Evolutionary conservation across 2,888 invertebrate genomes (phyloP), one percentile per base, ranked within the genome.

Genomic region (Zygothrica quintamaculata): DNA sequence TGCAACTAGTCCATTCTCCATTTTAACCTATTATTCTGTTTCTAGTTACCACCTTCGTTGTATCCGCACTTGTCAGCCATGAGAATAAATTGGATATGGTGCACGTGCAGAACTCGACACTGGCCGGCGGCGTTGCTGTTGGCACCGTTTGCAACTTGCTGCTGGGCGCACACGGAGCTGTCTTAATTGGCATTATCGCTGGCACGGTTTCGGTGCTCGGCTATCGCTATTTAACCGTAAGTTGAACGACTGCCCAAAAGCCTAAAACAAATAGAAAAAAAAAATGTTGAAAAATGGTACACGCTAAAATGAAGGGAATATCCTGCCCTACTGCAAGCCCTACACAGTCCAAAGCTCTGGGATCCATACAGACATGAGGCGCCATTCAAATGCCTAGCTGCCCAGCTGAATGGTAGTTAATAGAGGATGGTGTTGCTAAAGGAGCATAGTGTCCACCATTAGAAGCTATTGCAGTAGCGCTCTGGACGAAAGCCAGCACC

Each of bases 51-150:
- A 94, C 97, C 2, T 99, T 98, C 90, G 94, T 96, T 31, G 89
- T 96, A 36, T 98, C 98, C 0, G 94, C 96, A 25, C 91, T 96
- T 61, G 93, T 96, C 39, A 94, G 94, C 85, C 93, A 94, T 68
- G 93, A 94, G 36, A 94, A 94, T 75, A 96, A 95, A 91, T 94
- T 97, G 82, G 95, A 96, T 90, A 97, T 97, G 96, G 96, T 97
- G 2, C 98, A 98, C 91, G 92, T 98, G 50, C 98, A 98, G 92
- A 98, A 98, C 92, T 95, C 98, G 1, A 97, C 98, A 0, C 90
- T 98, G 44, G 98, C 98, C 50, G 98, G 98, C 15, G 98, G 98
- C 1, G 98, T 98, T 11, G 98, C 97, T 0, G 94, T 98, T 11
- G 98, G 98, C 5, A 94, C 97, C 0, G 93, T 95, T 3, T 96